Evolutionary conservation across 2,113 vertebrate genomes (phyloP), one percentile per base, ranked within the genome.

Genomic region (Pterocles burchelli): DNA sequence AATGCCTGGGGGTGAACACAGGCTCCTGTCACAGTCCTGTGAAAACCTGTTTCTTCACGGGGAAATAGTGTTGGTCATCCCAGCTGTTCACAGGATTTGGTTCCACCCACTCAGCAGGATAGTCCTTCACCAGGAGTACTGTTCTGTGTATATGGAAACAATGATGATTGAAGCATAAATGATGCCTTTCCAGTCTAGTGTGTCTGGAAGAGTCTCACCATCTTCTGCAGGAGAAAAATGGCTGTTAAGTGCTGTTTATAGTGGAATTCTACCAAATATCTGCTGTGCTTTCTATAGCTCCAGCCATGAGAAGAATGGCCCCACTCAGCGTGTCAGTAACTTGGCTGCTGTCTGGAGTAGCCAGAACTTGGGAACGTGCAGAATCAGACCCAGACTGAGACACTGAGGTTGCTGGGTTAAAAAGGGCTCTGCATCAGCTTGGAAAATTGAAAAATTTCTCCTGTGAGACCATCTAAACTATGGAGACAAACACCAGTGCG

Each of bases 21-120:
- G 61, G n/a, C 57, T 48, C 29, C 34, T 65, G 34, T 68, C 43
- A 55, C 14, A 55, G 21, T 45, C 82, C 70, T 91, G 41, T 76
- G 58, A 57, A 96, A 95, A 92, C 75, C 58, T 85, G 33, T 85
- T 95, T 83, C 74, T 93, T 94, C 88, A 73, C 41, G 82, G 20
- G 52, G 55, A 93, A 94, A 93, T 25, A 75, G 48, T 25, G 14
- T 84, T 85, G 49, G 54, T 87, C 57, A 65, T 88, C 54, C 41
- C 67, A 92, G 59, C 12, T 89, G 59, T 86, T 95, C 81, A 49
- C 16, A 93, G 70, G 62, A 45, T 81, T 87, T 87, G 12, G 20
- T 91, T 94, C 74, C 43, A 72, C 62, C 58, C 54, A 59, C 77
- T 91, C 49, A 61, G 31, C 78, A 91, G 85, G 62, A 65, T 65